These are phyloP conservation scores for Camponotus pennsylvanicus DNA, from an alignment of 1,140 invertebrate species.

Conservation along the genomic window DNA sequence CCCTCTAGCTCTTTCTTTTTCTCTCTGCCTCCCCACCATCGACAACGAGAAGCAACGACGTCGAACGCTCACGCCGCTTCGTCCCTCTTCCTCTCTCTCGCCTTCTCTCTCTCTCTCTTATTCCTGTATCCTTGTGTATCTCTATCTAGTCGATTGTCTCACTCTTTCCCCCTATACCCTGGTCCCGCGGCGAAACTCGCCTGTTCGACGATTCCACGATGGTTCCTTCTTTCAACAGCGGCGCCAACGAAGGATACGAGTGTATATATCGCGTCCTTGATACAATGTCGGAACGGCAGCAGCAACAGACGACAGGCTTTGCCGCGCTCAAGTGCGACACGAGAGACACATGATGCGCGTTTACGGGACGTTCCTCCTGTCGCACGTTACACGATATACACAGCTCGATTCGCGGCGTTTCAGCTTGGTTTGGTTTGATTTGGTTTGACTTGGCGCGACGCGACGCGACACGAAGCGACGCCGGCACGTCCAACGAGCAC, in stretches of 20 bases:
- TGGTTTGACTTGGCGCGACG: not conserved
- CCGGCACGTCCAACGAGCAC: constrained; percentile 53
- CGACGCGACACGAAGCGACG: constrained; percentile 27
- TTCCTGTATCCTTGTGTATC: constrained; percentile 42
- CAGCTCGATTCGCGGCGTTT: not conserved
- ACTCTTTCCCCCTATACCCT: constrained; percentile 57
- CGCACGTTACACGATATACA: constrained; percentile 38
- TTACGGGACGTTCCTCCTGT: constrained; percentile 15
- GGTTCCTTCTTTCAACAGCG: constrained; percentile 61
- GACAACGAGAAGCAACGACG: constrained; percentile 60
- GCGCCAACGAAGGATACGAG: constrained; percentile 54
- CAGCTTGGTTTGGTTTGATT: constrained; percentile 4
- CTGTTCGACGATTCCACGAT: constrained; percentile 54
- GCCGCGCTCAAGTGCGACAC: constrained; percentile 21
- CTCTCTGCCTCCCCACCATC: constrained; percentile 75
- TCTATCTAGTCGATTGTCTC: constrained; percentile 34
- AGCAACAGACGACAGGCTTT: constrained; percentile 19
- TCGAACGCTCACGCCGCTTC: constrained; percentile 58
- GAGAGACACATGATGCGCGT: constrained; percentile 41
- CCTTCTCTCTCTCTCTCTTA: constrained; percentile 32
- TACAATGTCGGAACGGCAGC: constrained; percentile 31
- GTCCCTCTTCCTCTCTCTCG: constrained; percentile 60
- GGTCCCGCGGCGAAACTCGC: constrained; percentile 59
- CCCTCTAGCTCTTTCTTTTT: constrained; percentile 79
- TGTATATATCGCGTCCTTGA: constrained; percentile 44